phyloP scores from a whole-genome alignment of 1,140 invertebrate genomes.

The Drosophila ficusphila region DNA sequence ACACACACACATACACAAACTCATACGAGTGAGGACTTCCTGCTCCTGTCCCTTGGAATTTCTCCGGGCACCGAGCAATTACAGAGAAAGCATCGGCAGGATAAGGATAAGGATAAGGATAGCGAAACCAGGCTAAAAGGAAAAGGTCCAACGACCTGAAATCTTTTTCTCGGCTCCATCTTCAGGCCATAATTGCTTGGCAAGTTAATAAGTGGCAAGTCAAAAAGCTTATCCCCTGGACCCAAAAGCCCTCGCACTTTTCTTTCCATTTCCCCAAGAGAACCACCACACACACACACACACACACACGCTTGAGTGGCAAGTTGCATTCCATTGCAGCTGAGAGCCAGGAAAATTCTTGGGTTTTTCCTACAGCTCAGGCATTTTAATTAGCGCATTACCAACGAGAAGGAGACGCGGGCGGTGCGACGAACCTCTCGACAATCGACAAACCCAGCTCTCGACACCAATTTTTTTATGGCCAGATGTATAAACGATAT shows the following conservation, averaged over 20 bases:
- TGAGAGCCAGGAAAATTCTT: conserved; percentile 9
- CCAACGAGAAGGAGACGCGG: conserved; percentile 24
- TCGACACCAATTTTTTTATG: conserved; percentile 50
- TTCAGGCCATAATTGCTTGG: conserved; percentile 67
- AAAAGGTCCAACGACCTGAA: conserved; percentile 46
- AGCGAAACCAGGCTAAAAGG: conserved; percentile 63
- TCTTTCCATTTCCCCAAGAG: neutral
- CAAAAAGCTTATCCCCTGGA: conserved; percentile 59
- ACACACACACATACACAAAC: too few relatives aligned
- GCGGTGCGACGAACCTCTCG: conserved; percentile 21
- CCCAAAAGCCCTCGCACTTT: conserved; percentile 13
- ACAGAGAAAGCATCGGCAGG: conserved; percentile 70
- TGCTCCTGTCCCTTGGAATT: conserved; percentile 42
- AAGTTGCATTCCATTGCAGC: conserved; percentile 22
- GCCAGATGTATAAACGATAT: conserved; percentile 20
- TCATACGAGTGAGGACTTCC: conserved; percentile 55
- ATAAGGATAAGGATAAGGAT: conserved; percentile 37
- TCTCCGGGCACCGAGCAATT: conserved; percentile 59
- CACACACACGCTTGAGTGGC: conserved; percentile 5
- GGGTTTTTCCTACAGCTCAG: conserved; percentile 9
- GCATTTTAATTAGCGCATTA: conserved; percentile 74
- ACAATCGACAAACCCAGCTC: conserved; percentile 42
- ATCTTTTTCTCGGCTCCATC: conserved; percentile 51
- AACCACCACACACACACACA: neutral
- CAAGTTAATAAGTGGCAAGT: conserved; percentile 74